phyloP scores from a whole-genome alignment of 1,140 invertebrate genomes.

The Callitettix versicolor region DNA sequence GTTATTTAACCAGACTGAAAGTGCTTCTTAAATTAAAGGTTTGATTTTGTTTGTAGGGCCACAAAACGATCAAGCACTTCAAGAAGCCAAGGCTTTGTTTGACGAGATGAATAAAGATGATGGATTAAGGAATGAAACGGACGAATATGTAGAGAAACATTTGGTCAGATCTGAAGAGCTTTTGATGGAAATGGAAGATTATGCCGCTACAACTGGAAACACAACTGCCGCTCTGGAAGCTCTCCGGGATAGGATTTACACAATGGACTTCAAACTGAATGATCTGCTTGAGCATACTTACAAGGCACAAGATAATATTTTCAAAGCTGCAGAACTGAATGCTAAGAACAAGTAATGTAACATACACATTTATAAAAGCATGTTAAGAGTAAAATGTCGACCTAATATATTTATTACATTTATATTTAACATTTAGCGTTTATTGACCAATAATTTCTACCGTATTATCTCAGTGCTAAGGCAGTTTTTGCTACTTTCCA shows the following conservation, averaged over 20 bases:
- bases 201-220: slow-evolving; percentile 52
- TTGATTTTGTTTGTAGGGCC: slow-evolving; percentile 44
- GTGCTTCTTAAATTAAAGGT: too few species aligned
- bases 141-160: too few species aligned
- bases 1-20: too few species aligned
- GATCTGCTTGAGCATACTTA: slow-evolving; percentile 60
- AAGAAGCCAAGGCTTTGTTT: slow-evolving; percentile 57
- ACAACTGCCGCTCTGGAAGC: slow-evolving; percentile 41
- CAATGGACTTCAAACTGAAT: slow-evolving; percentile 53
- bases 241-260: slow-evolving; percentile 44
- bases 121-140: too few species aligned
- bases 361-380: too few species aligned
- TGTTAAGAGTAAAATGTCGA: too few species aligned
- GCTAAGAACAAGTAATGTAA: slow-evolving; percentile 32
- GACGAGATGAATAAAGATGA: slow-evolving; percentile 42
- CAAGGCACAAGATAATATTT: slow-evolving; percentile 45
- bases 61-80: slow-evolving; percentile 63
- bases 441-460: too few species aligned
- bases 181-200: slow-evolving; percentile 23
- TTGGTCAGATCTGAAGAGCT: too few species aligned
- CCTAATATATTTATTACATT: too few species aligned
- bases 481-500: too few species aligned
- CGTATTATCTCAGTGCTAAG: too few species aligned
- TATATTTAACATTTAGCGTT: too few species aligned
- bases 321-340: slow-evolving; percentile 50